Conservation (phyloP, 2,113 vertebrate genomes). For the Phodopus roborovskii region DNA sequence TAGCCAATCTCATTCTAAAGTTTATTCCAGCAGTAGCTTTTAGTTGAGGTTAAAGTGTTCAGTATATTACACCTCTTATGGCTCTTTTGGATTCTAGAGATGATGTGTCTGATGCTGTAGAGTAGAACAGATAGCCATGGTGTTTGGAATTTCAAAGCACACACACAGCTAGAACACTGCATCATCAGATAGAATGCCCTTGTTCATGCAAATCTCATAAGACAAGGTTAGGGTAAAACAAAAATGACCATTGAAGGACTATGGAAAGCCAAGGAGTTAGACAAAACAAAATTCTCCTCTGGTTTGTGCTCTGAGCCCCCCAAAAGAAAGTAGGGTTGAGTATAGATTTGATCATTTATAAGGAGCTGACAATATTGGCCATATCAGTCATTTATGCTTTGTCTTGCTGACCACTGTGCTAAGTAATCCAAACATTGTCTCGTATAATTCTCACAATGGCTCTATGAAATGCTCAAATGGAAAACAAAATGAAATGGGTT, state of each 20-base stretch:
- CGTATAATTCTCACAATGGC: background rate
- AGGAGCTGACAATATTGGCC: background rate
- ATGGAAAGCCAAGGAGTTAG: background rate
- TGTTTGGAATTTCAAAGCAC: background rate
- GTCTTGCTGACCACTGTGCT: background rate
- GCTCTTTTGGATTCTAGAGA: background rate
- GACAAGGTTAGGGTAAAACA: background rate
- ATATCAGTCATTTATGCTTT: background rate
- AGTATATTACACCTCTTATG: background rate
- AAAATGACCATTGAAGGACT: background rate
- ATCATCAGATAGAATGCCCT: background rate
- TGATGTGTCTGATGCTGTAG: background rate
- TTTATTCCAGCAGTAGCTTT: background rate
- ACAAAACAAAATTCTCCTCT: background rate
- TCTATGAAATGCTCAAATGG: background rate
- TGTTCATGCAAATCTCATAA: background rate
- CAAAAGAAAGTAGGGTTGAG: background rate
- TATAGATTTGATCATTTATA: background rate
- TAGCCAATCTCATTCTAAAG: background rate
- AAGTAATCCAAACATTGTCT: slow-evolving; percentile 5
- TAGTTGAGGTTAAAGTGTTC: background rate
- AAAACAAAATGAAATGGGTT: background rate
- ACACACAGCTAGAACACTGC: background rate
- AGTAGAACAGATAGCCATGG: background rate
- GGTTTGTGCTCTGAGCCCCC: background rate